Percentiles rank a stretch among this genome's conserved stretches.
phyloP scores from a whole-genome alignment of 1,140 invertebrate species.

The Drosophila lacertosa region DNA sequence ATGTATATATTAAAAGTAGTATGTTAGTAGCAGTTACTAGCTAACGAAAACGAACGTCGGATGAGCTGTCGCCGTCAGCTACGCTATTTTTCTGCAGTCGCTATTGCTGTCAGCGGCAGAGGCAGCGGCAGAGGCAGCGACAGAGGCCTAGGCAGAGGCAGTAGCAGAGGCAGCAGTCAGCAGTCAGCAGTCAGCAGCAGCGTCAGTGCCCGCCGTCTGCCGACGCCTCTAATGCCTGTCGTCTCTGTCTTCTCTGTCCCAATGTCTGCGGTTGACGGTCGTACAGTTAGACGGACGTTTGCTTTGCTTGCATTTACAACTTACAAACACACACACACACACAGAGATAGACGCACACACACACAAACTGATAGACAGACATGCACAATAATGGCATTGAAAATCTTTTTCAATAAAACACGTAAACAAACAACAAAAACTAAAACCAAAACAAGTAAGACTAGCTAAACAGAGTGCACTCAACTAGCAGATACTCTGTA shows the following conservation, averaged over 20 bases:
- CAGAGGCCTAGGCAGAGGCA: constrained; percentile 29
- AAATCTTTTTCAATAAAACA: constrained; percentile 82
- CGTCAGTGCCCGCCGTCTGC: constrained; percentile 29
- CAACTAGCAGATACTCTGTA: constrained; percentile 34
- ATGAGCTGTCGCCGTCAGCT: constrained; percentile 54
- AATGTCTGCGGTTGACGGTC: constrained; percentile 78
- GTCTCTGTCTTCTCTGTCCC: constrained; percentile 54
- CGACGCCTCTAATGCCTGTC: constrained; percentile 51
- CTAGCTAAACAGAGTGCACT: constrained; percentile 2
- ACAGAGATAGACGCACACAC: constrained; percentile 33
- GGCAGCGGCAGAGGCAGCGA: constrained; percentile 22
- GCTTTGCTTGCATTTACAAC: constrained; percentile 80
- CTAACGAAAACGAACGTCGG: constrained; percentile 46
- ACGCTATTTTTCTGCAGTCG: constrained; percentile 32
- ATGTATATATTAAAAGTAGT: background rate
- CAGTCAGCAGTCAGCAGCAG: constrained; percentile 20
- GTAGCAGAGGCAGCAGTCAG: constrained; percentile 10
- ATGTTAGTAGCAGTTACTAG: constrained; percentile 43
- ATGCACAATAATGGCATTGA: constrained; percentile 78
- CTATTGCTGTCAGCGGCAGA: constrained; percentile 14
- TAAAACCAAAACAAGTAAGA: constrained; percentile 61
- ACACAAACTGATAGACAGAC: constrained; percentile 27
- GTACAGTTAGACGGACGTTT: constrained; percentile 82
- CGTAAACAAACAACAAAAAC: constrained; percentile 78
- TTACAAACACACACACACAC: constrained; percentile 48